Evolutionary conservation across 1,140 invertebrate genomes (phyloP).

Genomic region (Coptotermes formosanus): DNA sequence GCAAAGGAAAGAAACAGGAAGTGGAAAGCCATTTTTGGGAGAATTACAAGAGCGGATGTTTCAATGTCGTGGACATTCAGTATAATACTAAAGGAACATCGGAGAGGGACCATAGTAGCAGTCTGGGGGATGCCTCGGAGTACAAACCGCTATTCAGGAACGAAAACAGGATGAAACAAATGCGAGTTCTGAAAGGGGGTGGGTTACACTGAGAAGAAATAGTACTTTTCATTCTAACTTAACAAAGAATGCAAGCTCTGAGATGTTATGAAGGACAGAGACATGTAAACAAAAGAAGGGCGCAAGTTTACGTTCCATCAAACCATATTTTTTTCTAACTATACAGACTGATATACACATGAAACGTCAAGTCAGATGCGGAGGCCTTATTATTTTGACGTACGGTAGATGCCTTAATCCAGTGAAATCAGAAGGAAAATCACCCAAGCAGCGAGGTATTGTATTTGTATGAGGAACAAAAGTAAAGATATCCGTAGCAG

Average conservation of each 20-base stretch:
- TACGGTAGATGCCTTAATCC: too few species aligned
- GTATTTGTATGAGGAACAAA: neutral
- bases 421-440: neutral
- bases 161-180: conserved; percentile 7
- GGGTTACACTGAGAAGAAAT: neutral
- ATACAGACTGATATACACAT: neutral
- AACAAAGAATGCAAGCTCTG: conserved; percentile 11
- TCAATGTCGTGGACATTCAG: conserved; percentile 11
- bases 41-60: conserved; percentile 5
- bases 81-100: neutral
- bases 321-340: neutral
- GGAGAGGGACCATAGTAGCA: neutral
- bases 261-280: neutral
- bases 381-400: neutral
- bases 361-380: neutral
- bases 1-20: neutral
- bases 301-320: neutral
- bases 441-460: neutral
- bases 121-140: neutral
- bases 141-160: neutral
- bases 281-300: neutral
- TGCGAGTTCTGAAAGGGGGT: neutral
- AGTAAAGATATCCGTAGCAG: too few species aligned
- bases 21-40: conserved; percentile 11
- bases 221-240: neutral